Conservation (phyloP, 1,140 invertebrate genomes). For the Diuraphis noxia region DNA sequence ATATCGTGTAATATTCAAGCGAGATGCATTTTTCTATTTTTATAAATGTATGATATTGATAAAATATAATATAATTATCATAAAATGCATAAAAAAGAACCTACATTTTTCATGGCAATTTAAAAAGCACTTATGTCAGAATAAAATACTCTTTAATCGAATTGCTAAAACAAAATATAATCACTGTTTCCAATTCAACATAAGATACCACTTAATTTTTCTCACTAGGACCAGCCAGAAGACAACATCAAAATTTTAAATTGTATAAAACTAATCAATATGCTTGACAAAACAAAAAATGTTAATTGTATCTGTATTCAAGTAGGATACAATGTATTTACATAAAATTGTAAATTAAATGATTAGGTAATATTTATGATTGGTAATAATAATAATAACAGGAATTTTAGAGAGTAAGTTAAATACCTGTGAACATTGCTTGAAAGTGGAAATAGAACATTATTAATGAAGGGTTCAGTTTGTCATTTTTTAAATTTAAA, state of each 20-base stretch:
- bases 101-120: neutral
- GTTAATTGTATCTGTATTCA: no score
- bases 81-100: neutral
- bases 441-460: neutral
- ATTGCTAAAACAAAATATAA: neutral
- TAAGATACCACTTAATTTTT: no score
- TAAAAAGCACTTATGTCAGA: neutral
- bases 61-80: neutral
- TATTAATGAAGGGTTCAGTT: neutral
- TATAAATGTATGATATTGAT: neutral
- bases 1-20: neutral
- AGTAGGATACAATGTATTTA: no score
- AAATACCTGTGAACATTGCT: neutral
- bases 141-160: neutral
- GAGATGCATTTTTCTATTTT: neutral
- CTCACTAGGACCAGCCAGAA: no score
- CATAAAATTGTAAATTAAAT: neutral
- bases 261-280: neutral
- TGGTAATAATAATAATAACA: neutral
- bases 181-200: no score
- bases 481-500: neutral
- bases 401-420: neutral
- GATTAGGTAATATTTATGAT: no score
- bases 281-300: neutral
- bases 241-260: neutral